Evolutionary conservation across 2,888 invertebrate species (phyloP).

Genomic region (Eudasyphora cyanicolor): DNA sequence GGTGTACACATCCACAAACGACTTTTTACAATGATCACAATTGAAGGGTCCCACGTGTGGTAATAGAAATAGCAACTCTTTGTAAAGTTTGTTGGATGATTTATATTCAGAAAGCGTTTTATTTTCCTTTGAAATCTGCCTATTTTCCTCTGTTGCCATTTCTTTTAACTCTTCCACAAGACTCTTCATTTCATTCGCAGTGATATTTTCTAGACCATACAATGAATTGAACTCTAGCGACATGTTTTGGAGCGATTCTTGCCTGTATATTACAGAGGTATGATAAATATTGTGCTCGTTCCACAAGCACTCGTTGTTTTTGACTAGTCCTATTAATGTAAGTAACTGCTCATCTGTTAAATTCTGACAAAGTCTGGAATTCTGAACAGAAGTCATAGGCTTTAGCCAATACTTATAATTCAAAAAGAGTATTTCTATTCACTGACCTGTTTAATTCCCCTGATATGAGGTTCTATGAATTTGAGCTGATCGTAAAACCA

Average conservation of each 20-base stretch:
- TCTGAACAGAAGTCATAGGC: slow-evolving; percentile 12
- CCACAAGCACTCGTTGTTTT: slow-evolving; percentile 61
- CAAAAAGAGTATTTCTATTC: background rate
- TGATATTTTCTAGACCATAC: slow-evolving; percentile 24
- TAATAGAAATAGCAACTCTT: slow-evolving; percentile 48
- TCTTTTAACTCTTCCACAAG: slow-evolving; percentile 49
- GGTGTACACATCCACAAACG: slow-evolving; percentile 48
- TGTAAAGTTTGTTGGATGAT: slow-evolving; percentile 35
- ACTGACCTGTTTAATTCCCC: slow-evolving; percentile 12
- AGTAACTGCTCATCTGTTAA: slow-evolving; percentile 39
- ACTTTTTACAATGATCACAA: slow-evolving; percentile 46
- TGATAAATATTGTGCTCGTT: slow-evolving; percentile 62
- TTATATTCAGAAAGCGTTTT: slow-evolving; percentile 16
- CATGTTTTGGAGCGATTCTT: slow-evolving; percentile 42
- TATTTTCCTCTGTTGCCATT: slow-evolving; percentile 52
- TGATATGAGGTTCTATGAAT: slow-evolving; percentile 68
- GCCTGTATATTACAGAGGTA: slow-evolving; percentile 48
- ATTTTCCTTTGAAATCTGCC: slow-evolving; percentile 18
- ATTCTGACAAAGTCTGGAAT: slow-evolving; percentile 30
- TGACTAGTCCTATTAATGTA: slow-evolving; percentile 41
- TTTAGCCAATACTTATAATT: too few relatives aligned
- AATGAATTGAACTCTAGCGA: slow-evolving; percentile 19
- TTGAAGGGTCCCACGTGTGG: slow-evolving; percentile 58
- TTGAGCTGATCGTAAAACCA: slow-evolving; percentile 74
- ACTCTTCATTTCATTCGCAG: slow-evolving; percentile 46